Conservation (phyloP, 2,797 vertebrate genomes). For the Amniataba percoides region DNA sequence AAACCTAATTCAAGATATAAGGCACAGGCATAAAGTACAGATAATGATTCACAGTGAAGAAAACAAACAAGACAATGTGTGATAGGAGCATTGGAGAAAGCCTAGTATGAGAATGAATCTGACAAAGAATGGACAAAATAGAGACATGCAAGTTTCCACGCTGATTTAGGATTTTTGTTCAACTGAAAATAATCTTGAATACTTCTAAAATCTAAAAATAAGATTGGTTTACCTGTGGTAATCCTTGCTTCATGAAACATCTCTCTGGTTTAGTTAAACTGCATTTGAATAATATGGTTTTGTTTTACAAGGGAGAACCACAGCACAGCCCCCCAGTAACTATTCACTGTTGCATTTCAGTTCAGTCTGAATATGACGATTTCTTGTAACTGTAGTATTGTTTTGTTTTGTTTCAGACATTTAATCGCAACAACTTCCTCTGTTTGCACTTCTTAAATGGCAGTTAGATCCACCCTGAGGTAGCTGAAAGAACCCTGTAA, state of each 20-base stretch:
- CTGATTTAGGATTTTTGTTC: background rate
- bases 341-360: background rate
- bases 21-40: background rate
- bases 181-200: background rate
- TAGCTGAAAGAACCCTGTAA: slow-evolving; percentile 1
- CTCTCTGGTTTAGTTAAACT: background rate
- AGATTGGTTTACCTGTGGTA: background rate
- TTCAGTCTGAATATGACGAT: background rate
- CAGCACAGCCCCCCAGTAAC: background rate
- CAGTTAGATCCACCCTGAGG: background rate
- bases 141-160: background rate
- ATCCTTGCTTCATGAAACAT: background rate
- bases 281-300: background rate
- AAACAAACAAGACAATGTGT: background rate
- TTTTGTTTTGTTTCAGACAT: background rate
- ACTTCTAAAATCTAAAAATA: too few relatives aligned
- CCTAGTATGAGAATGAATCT: background rate
- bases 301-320: background rate
- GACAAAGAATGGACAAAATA: background rate
- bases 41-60: background rate
- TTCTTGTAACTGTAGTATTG: slow-evolving; percentile 1
- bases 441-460: slow-evolving; percentile 26
- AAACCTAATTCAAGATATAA: background rate
- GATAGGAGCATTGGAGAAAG: background rate
- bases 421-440: background rate